Percentiles rank a stretch among this genome's conserved stretches.
phyloP scores from a whole-genome alignment of 2,113 vertebrate genomes.

The Recurvirostra avosetta region DNA sequence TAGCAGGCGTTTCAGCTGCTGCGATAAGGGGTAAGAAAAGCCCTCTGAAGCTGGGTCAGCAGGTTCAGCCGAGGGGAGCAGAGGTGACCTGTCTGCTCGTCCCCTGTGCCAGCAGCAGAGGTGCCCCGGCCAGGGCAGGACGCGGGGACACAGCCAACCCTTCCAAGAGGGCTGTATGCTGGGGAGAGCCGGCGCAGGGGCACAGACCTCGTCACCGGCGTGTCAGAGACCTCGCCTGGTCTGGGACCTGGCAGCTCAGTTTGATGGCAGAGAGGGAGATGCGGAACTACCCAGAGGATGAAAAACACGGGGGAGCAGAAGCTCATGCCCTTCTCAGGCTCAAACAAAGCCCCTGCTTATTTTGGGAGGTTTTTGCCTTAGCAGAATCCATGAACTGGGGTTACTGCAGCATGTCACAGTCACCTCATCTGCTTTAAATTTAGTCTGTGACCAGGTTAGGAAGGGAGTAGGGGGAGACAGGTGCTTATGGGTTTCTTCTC shows the following conservation, averaged over 20 bases:
- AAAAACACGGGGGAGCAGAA: neutral
- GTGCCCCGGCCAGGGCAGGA: neutral
- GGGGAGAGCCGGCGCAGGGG: neutral
- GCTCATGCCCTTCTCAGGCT: rapidly evolving
- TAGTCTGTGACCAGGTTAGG: neutral
- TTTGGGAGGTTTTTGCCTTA: neutral
- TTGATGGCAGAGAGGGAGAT: neutral
- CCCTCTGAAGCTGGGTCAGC: slow-evolving; percentile 21
- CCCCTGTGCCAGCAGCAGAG: neutral
- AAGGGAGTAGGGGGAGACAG: neutral
- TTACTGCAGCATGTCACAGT: neutral
- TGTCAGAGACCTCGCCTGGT: neutral
- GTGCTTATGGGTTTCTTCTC: neutral
- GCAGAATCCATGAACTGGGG: rapidly evolving
- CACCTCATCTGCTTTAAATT: neutral
- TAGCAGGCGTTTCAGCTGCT: neutral
- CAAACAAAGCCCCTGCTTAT: neutral
- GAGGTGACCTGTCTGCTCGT: neutral
- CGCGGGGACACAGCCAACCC: neutral
- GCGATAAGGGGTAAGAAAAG: neutral
- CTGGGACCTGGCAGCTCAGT: neutral
- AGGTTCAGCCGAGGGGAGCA: neutral
- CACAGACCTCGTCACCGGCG: rapidly evolving
- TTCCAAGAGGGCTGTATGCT: no score
- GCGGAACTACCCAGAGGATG: no score